Percentiles rank a stretch among this genome's conserved stretches.
phyloP scores from a whole-genome alignment of 2,888 invertebrate genomes.

The Cheilosia vernalis region DNA sequence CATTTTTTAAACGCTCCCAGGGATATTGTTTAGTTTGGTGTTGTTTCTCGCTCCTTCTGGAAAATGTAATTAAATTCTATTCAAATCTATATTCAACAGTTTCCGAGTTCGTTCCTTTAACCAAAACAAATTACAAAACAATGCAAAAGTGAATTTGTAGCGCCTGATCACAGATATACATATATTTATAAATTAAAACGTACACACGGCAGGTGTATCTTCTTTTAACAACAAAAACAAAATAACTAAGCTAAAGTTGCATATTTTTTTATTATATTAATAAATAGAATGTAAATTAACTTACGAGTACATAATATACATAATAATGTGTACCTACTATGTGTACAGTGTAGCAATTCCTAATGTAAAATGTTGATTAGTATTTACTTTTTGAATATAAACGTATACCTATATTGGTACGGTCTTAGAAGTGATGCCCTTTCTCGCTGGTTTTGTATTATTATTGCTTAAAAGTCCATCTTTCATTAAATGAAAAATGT shows the following conservation, averaged over 20 bases:
- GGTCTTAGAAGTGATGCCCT: conserved; percentile 30
- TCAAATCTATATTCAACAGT: conserved; percentile 33
- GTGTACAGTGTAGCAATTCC: conserved; percentile 57
- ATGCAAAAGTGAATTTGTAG: conserved; percentile 64
- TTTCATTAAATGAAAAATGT: conserved; percentile 45
- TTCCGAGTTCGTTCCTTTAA: conserved; percentile 57
- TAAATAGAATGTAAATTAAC: conserved; percentile 56
- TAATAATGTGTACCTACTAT: conserved; percentile 35
- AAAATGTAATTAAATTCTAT: conserved; percentile 32
- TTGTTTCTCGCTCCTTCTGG: conserved; percentile 2
- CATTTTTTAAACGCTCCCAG: conserved; percentile 90
- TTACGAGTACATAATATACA: conserved; percentile 6
- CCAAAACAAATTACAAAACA: conserved; percentile 26
- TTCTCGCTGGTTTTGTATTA: conserved; percentile 39
- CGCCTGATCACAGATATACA: conserved; percentile 38
- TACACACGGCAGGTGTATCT: conserved; percentile 29
- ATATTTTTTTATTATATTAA: conserved; percentile 70
- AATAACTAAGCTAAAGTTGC: conserved; percentile 46
- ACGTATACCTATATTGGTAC: conserved; percentile 4
- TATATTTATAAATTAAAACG: conserved; percentile 28
- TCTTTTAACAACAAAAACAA: conserved; percentile 18
- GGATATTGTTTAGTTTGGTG: conserved; percentile 85
- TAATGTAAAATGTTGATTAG: conserved; percentile 69
- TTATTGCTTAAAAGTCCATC: conserved; percentile 50
- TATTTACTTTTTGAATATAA: conserved; percentile 45